Conservation (phyloP, 2,797 vertebrate genomes). For the Acrossocheilus wenchowensis region DNA sequence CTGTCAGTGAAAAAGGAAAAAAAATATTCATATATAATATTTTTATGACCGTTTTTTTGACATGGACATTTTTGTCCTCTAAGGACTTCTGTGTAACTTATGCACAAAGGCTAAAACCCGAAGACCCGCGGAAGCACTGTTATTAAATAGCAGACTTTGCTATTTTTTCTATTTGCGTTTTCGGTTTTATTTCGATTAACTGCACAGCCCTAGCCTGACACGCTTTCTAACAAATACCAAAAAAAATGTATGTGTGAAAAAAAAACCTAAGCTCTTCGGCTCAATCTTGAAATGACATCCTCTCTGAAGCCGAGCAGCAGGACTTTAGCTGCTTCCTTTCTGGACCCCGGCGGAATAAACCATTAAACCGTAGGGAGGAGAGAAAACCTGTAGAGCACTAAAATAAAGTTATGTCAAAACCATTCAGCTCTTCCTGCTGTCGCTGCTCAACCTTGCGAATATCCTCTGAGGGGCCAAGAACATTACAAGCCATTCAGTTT, state of each 20-base stretch:
- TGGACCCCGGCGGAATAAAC: constrained; percentile 85
- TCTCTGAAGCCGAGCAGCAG: constrained; percentile 85
- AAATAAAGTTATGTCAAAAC: constrained; percentile 98
- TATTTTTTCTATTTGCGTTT: not conserved
- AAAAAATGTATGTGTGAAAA: not conserved
- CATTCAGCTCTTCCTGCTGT: constrained; percentile 94
- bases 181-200: not conserved
- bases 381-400: constrained; percentile 87
- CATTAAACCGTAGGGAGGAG: constrained; percentile 94
- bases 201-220: not conserved
- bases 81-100: not conserved
- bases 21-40: not conserved
- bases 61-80: not conserved
- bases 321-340: constrained; percentile 93
- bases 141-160: not conserved
- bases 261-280: not conserved
- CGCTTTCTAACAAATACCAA: not conserved
- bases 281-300: constrained; percentile 76
- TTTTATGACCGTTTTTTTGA: not conserved
- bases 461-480: constrained; percentile 87
- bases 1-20: not conserved
- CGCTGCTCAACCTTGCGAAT: constrained; percentile 85
- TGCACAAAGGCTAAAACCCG: not conserved
- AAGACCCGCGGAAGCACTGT: not conserved
- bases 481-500: constrained; percentile 94